Conservation (phyloP, 2,113 vertebrate species). For the Ptilorrhoa leucosticta region DNA sequence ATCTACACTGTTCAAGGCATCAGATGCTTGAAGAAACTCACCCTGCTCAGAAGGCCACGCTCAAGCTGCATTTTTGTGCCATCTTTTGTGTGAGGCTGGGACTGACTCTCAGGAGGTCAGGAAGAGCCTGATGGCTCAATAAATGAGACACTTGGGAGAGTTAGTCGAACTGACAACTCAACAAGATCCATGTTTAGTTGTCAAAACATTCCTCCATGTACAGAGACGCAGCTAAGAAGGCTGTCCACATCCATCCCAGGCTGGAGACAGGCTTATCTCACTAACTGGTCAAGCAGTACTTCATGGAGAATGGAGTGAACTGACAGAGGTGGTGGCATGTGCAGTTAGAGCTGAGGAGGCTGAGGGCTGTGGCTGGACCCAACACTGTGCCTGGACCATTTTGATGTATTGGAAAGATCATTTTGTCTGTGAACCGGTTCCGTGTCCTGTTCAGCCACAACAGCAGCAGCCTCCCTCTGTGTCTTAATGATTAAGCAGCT, state of each 20-base stretch:
- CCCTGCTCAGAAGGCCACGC: not conserved
- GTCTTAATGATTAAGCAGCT: conserved; percentile 2
- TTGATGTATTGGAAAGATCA: not conserved
- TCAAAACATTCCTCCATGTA: conserved; percentile 21
- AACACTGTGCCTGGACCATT: not conserved
- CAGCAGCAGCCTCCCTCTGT: not conserved
- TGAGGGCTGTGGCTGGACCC: not conserved
- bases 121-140: conserved; percentile 13
- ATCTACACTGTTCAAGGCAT: not conserved
- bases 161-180: not conserved
- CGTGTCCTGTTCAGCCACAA: not conserved
- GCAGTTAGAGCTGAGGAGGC: not conserved
- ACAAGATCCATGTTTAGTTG: conserved; percentile 21
- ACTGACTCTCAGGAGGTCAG: not conserved
- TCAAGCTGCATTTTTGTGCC: not conserved
- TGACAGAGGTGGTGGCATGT: not conserved
- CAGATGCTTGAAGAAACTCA: conserved; percentile 17
- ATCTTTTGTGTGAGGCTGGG: not conserved
- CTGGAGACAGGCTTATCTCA: not conserved
- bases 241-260: not conserved
- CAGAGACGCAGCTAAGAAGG: not conserved
- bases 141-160: not conserved
- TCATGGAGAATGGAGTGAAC: not conserved
- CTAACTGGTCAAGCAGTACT: not conserved
- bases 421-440: not conserved